phyloP scores from a whole-genome alignment of 2,797 vertebrate species.

The Gymnothorax reevesii region DNA sequence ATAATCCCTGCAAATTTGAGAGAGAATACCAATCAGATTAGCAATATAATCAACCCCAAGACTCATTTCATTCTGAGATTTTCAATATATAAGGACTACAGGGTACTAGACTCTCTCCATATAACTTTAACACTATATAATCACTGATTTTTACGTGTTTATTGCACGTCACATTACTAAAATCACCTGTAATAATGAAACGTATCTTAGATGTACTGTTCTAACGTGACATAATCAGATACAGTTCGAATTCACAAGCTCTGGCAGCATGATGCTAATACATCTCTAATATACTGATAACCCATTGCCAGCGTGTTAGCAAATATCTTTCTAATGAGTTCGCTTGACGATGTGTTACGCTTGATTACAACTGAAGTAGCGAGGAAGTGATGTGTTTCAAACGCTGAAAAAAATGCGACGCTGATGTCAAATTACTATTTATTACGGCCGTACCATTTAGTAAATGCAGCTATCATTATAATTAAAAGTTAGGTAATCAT shows the following conservation, averaged over 20 bases:
- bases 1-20: too few species aligned
- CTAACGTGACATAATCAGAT: background rate
- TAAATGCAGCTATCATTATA: too few species aligned
- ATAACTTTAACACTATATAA: background rate
- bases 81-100: background rate
- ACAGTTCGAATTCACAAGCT: background rate
- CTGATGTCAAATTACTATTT: background rate
- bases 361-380: background rate
- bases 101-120: background rate
- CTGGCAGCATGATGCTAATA: background rate
- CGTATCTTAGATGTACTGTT: background rate
- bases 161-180: background rate
- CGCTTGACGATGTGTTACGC: background rate
- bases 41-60: background rate
- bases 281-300: background rate
- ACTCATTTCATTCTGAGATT: background rate
- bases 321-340: background rate
- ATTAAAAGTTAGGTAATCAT: background rate
- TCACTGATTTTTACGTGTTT: background rate
- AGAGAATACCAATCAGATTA: background rate
- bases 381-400: background rate
- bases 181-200: background rate
- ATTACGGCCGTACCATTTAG: too few species aligned
- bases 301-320: background rate
- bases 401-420: background rate